These are phyloP conservation scores for Cirrhinus mrigala DNA, from an alignment of 2,797 vertebrate genomes.

Conservation along the genomic window DNA sequence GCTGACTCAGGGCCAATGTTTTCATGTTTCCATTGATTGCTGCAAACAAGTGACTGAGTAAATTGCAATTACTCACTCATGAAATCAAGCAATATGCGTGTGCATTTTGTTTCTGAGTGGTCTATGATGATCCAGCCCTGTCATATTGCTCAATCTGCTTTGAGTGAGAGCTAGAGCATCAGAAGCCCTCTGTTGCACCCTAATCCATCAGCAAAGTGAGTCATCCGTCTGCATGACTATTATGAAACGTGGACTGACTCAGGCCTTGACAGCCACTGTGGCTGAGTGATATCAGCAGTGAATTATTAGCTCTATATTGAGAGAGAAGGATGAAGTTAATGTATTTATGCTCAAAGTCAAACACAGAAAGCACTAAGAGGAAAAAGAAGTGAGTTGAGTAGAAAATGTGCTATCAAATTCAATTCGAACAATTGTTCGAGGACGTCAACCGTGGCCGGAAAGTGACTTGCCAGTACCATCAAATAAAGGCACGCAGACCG, in stretches of 20 bases:
- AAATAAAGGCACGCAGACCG: slow-evolving; percentile 77
- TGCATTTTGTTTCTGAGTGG: slow-evolving; percentile 9
- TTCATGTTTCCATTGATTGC: slow-evolving; percentile 68
- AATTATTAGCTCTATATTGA: slow-evolving; percentile 48
- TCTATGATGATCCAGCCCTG: slow-evolving; percentile 3
- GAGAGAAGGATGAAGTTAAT: slow-evolving; percentile 35
- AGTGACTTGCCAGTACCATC: slow-evolving; percentile 69
- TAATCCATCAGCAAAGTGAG: slow-evolving; percentile 27
- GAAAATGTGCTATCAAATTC: slow-evolving; percentile 34
- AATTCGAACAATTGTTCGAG: slow-evolving; percentile 37
- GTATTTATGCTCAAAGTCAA: slow-evolving; percentile 33
- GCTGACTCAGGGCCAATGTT: slow-evolving; percentile 51
- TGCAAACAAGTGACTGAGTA: slow-evolving; percentile 69
- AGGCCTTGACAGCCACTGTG: slow-evolving; percentile 9
- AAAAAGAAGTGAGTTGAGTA: not conserved
- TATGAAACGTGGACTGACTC: slow-evolving; percentile 34
- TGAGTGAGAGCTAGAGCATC: slow-evolving; percentile 15
- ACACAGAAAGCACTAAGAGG: not conserved
- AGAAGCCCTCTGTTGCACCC: slow-evolving; percentile 20
- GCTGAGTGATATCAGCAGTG: slow-evolving; percentile 26
- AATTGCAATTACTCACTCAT: slow-evolving; percentile 77
- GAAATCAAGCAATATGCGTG: slow-evolving; percentile 62
- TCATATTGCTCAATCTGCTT: not conserved
- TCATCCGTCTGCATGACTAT: slow-evolving; percentile 38
- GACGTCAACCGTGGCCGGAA: slow-evolving; percentile 67